These are phyloP conservation scores for Silvanus unidentatus DNA, from an alignment of 2,888 invertebrate genomes.

Conservation along the genomic window DNA sequence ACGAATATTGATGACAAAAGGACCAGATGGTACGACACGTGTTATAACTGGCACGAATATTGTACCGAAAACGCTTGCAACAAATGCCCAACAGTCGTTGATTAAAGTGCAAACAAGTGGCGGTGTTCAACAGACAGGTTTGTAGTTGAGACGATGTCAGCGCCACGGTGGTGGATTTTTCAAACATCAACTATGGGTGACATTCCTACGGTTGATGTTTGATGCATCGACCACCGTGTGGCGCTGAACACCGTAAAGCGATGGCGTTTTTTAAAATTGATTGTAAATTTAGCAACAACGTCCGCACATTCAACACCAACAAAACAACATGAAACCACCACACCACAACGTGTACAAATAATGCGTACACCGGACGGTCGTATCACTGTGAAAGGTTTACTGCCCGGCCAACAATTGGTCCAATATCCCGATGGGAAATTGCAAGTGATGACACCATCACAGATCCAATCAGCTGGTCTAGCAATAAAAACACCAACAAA, in stretches of 20 bases:
- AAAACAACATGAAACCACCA: constrained; percentile 29
- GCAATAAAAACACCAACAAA: constrained; percentile 40
- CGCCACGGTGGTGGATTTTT: no score
- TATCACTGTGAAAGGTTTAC: constrained; percentile 82
- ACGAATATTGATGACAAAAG: constrained; percentile 71
- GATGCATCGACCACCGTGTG: no score
- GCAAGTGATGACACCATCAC: constrained; percentile 70
- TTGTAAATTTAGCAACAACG: constrained; percentile 20
- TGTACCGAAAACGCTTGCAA: constrained; percentile 47
- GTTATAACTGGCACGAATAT: constrained; percentile 56
- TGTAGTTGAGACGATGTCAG: no score
- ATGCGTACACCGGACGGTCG: constrained; percentile 86
- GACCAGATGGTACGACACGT: constrained; percentile 61
- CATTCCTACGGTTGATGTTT: no score
- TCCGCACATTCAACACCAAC: constrained; percentile 24
- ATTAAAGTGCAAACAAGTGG: constrained; percentile 48
- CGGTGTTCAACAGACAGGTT: constrained; percentile 47
- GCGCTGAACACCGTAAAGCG: no score
- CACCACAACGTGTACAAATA: constrained; percentile 80
- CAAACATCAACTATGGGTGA: no score
- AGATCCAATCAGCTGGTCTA: constrained; percentile 47
- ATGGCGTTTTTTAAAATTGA: no score
- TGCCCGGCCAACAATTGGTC: constrained; percentile 88
- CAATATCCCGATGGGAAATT: constrained; percentile 91
- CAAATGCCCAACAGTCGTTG: constrained; percentile 45